Evolutionary conservation across 2,888 invertebrate genomes (phyloP).

Genomic region (Elmis aenea): DNA sequence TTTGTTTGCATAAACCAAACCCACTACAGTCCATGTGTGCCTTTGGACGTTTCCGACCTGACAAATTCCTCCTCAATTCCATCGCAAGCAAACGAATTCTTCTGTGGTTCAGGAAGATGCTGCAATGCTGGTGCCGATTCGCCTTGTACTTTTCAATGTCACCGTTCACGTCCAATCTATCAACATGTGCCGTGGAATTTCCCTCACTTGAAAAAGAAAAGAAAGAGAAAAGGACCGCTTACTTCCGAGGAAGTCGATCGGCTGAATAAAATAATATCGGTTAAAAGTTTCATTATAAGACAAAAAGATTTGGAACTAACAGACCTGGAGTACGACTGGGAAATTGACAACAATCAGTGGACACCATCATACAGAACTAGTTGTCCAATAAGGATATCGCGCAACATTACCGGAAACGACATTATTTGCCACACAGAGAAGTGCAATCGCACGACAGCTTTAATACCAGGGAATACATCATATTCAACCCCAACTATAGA

Average conservation of each 20-base stretch:
- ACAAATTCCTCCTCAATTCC: background rate
- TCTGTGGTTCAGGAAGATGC: constrained; percentile 6
- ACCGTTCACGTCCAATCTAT: background rate
- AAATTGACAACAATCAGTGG: constrained; percentile 1
- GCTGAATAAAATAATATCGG: constrained; percentile 7
- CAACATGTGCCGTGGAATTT: constrained; percentile 1
- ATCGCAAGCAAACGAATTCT: constrained; percentile 1
- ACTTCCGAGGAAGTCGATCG: constrained; percentile 6
- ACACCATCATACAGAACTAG: constrained; percentile 8
- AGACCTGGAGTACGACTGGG: background rate
- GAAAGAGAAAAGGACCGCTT: background rate
- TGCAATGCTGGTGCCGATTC: constrained; percentile 6
- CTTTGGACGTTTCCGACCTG: constrained; percentile 1
- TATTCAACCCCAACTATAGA: background rate
- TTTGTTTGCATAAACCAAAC: constrained; percentile 6
- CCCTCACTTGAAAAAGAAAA: constrained; percentile 1
- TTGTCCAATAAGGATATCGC: constrained; percentile 2
- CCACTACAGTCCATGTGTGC: constrained; percentile 8
- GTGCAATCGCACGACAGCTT: background rate
- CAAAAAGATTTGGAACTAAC: constrained; percentile 6
- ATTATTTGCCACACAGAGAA: too few species aligned
- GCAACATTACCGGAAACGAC: too few species aligned
- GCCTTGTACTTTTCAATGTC: constrained; percentile 6
- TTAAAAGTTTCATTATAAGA: constrained; percentile 9
- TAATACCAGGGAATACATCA: background rate